phyloP scores from a whole-genome alignment of 1,140 invertebrate genomes.

The Papilio polyxenes region DNA sequence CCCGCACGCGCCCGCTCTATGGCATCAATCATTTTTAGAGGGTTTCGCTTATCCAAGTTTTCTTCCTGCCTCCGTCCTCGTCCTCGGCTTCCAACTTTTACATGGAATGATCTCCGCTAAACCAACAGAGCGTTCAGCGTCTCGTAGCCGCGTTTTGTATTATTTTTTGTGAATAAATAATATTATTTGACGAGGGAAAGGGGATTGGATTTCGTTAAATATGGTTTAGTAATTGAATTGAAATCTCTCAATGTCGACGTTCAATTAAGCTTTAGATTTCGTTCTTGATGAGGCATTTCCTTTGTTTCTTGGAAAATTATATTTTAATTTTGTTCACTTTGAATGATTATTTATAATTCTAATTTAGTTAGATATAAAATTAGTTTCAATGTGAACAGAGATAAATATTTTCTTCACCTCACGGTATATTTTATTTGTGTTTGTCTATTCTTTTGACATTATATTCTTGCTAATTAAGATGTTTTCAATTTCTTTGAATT shows the following conservation, averaged over 20 bases:
- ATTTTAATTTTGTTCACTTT: constrained; percentile 47
- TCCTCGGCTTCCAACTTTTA: constrained; percentile 71
- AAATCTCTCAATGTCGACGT: constrained; percentile 80
- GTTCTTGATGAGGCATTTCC: constrained; percentile 71
- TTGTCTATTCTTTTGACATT: too few relatives aligned
- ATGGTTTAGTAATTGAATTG: constrained; percentile 81
- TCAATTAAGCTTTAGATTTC: constrained; percentile 79
- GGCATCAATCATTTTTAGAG: constrained; percentile 81
- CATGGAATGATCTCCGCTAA: constrained; percentile 78
- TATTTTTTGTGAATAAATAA: constrained; percentile 80
- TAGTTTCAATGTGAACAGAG: neutral
- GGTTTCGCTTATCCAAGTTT: constrained; percentile 79
- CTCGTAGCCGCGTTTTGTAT: constrained; percentile 75
- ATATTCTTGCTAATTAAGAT: too few relatives aligned
- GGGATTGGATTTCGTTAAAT: constrained; percentile 81
- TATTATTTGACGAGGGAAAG: constrained; percentile 78
- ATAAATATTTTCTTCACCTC: neutral
- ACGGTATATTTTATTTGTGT: neutral
- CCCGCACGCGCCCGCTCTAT: constrained; percentile 45
- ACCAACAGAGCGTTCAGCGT: constrained; percentile 74
- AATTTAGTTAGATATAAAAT: constrained; percentile 3
- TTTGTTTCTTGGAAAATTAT: constrained; percentile 69
- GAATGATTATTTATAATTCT: constrained; percentile 41
- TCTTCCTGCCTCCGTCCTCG: constrained; percentile 73
- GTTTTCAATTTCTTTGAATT: too few relatives aligned